Base-by-base conservation (phyloP, 2,888 invertebrate species). In the Drosophila multiciliata region DNA sequence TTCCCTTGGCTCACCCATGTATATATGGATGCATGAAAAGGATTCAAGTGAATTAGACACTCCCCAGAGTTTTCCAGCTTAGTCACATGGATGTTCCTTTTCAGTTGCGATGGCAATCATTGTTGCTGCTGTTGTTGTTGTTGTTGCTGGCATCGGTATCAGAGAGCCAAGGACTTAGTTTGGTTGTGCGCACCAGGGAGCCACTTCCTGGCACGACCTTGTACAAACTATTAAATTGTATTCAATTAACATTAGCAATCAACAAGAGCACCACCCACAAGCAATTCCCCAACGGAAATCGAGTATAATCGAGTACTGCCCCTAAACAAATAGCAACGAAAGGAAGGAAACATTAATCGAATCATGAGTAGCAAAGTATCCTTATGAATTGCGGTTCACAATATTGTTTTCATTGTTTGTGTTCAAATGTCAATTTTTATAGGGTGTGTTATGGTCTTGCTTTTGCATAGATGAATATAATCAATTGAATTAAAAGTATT, bases 181-280 rank as follows among this genome's bases (percentile, higher is more conserved):
- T 15, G 36, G 40, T 35, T 40, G 32, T 54, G 61, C 67, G 42
- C 35, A 75, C 66, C 75, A 75, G 59, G 59, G 40, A 54, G 50
- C 48, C 50, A 63, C 42, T 66, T 42, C 53, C 65, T 42, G 48
- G 38, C 40, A 48, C 63, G 63, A 53, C 78, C 78, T 78, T 80
- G 80, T 57, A 45, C 61, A 64, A 61, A 55, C 57, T 70, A 83
- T 78, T 76, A 62, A 76, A 83, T 82, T 81, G 26, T 65, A 76
- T 78, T 75, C 75, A 72, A 71, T 70, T 65, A 62, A 57, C 68
- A 78, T 75, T 67, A 66, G 68, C 73, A 82, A 83, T 73, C 61
- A 80, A 57, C 49, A 68, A 68, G 52, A 61, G 52, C 66, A 33
- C 50, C n/a, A 17, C 36, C 26, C n/a, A 23, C 23, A 45, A 45